Base-by-base conservation (phyloP, 2,888 invertebrate species). In the Hydriomena furcata region DNA sequence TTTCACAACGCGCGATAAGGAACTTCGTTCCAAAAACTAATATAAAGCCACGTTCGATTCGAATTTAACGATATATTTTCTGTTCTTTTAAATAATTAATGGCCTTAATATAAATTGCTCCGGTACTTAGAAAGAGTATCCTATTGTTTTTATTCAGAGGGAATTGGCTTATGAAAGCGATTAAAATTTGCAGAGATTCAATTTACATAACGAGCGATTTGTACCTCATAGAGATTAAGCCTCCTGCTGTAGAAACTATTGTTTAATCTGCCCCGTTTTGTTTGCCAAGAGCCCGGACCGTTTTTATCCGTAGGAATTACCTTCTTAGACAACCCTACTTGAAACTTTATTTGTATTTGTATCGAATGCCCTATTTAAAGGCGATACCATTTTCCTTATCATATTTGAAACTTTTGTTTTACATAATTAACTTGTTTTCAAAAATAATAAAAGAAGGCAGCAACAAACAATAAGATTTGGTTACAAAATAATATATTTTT, bases 131-230 rank as follows among this genome's bases (percentile, higher is more conserved):
- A 76, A 79, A 76, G 76, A 81, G 75, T 82, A 78, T 72, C 67
- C 76, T 72, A 77, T 83, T 85, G 84, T 86, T 86, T 84, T 81
- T 84, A 82, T 83, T 80, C 82, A 75, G 71, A 72, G 77, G 54
- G 75, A 84, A 88, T 83, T 85, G 82, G 79, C 84, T 86, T 83
- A 83, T 86, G 82, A 83, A 87, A 82, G 80, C 78, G 78, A 82
- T 86, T 87, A 79, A 84, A 86, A 87, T 86, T 85, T 84, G 76
- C 82, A 81, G 79, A 84, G 83, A 83, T 86, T 84, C 82, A 82
- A 89, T 89, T 88, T 86, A 79, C 87, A 87, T 89, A 85, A 87
- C 84, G 84, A 82, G 82, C 85, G 81, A 87, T 89, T 85, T 85
- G 84, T 87, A 84, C 82, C 79, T 81, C 74, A 77, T 76, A 73